Base-by-base conservation (phyloP, 2,888 invertebrate genomes). In the Cremastobaeus sp. region DNA sequence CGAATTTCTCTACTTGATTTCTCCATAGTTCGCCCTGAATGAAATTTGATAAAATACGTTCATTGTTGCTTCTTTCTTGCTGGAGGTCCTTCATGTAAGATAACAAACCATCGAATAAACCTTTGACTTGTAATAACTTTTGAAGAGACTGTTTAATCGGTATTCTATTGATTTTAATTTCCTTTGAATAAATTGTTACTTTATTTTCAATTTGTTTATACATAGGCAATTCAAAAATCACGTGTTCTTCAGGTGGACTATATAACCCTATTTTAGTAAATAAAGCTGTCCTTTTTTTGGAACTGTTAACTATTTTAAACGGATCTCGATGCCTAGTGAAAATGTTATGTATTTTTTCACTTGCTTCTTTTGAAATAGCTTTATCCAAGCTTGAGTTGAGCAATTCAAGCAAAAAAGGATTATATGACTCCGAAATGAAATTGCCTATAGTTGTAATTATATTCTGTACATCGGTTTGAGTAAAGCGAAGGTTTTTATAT, bases 301-400 rank as follows among this genome's bases (percentile, higher is more conserved):
- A 18, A 4, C 37, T 52, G 5, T 15, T 35, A 32, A 52, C 25
- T 25, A 35, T 34, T 9, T 52, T 17, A 37, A 52, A 52, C n/a
- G 52, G 52, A 17, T 52, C 37, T 8, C 15, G 21, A 25, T 37
- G n/a, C 6, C 18, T 17, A 25, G 1, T 14, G 25, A 52, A 52
- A 18, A 37, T 15, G 25, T 15, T 17, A 37, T 18, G n/a, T 11
- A 52, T 52, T 52, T 35, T 32, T 17, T 52, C 15, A 5, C 14
- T 25, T 37, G n/a, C 37, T 11, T 52, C 52, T 35, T 52, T 17
- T 18, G 52, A 37, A 32, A 52, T 11, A 37, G 25, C 52, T 14
- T 52, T 52, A 25, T 43, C 2, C n/a, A 43, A 43, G 5, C 12
- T n/a, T 11, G n/a, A 4, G 14, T 43, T 17, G 1, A 43, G 3